phyloP scores from a whole-genome alignment of 2,113 vertebrate species.

The Pipra filicauda region DNA sequence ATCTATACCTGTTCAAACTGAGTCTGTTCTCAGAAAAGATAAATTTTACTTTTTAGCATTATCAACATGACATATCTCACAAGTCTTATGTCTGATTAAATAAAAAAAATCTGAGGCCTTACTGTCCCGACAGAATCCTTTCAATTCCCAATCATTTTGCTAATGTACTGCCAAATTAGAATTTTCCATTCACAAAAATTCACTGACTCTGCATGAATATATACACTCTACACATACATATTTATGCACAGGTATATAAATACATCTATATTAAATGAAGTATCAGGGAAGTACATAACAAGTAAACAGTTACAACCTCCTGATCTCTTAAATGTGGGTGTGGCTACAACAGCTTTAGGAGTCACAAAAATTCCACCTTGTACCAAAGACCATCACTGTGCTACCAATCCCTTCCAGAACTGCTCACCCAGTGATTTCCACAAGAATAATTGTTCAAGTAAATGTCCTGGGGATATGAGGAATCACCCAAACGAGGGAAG shows the following conservation, averaged over 20 bases:
- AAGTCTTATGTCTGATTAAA: neutral
- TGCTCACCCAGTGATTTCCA: neutral
- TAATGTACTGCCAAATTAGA: neutral
- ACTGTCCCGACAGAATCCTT: neutral
- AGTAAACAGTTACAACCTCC: neutral
- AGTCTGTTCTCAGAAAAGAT: neutral
- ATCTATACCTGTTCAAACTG: neutral
- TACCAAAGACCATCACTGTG: neutral
- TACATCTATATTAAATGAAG: neutral
- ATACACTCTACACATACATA: neutral
- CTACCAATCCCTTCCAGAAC: neutral
- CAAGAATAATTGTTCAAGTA: fast-evolving
- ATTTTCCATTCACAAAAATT: neutral
- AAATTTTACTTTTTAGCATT: neutral
- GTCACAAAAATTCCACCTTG: neutral
- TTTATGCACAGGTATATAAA: fast-evolving
- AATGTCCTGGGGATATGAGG: neutral
- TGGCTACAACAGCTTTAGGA: neutral
- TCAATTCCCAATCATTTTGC: neutral
- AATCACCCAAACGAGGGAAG: neutral
- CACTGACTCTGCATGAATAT: neutral
- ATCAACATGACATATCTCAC: neutral
- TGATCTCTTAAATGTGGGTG: neutral
- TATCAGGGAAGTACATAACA: neutral
- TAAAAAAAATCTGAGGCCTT: neutral